Base-by-base conservation (phyloP, 2,888 invertebrate genomes). In the Bembecia ichneumoniformis region DNA sequence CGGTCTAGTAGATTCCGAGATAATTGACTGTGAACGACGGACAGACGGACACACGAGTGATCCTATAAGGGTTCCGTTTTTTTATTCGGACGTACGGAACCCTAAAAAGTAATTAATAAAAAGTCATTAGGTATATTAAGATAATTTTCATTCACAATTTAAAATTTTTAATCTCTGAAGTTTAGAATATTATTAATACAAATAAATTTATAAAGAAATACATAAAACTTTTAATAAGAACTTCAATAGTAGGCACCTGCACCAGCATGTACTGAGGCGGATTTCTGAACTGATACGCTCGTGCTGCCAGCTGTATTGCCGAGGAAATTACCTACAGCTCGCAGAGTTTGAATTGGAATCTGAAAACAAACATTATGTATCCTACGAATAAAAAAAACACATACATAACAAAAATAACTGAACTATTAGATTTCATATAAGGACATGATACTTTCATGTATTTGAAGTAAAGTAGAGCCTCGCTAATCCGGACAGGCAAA, bases 301-400 rank as follows among this genome's bases (percentile, higher is more conserved):
- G 87, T 86, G 49, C 69, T 73, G 43, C 63, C 73, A 11, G 80
- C 87, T 3, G 83, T 81, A 63, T 90, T 90, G 48, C 86, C 88
- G 11, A 92, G 74, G 49, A 92, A 79, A 61, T 87, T 88, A 54
- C 89, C 89, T 1, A 92, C 91, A 44, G 91, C 91, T 60, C 82
- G 87, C 52, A 92, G 66, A 3, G 91, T 88, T 13, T 91, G 88
- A 62, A 91, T 91, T 20, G 91, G 92, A 59, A 92, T 91, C 92
- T 92, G 81, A 40, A 86, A 82, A 60, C 35, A 49, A 51, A 48
- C 48, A 51, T 15, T 14, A 54, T 16, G 7, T 28, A 28, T 2
- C 28, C 28, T 28, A 49, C 28, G 28, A 28, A 28, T 28, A 28
- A 28, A 7, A 9, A 28, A 28, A 5, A 20, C n/a, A n/a, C n/a